These are phyloP conservation scores for Archocentrus centrarchus DNA, from an alignment of 2,113 vertebrate species.

Conservation along the genomic window DNA sequence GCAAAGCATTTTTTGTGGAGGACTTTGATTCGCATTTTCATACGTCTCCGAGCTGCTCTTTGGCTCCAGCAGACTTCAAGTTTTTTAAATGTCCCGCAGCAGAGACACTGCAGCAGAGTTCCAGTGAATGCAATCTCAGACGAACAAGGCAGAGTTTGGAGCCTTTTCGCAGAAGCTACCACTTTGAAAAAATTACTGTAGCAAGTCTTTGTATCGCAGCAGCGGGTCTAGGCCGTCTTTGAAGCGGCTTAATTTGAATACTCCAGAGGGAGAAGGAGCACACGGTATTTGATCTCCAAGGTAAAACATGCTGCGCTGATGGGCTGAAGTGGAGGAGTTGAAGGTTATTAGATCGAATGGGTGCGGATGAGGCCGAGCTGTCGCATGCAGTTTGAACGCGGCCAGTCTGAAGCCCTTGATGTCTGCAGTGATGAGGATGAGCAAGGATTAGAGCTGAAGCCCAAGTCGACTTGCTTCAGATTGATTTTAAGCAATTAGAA, in stretches of 20 bases:
- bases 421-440: slow-evolving; percentile 59
- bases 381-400: slow-evolving; percentile 44
- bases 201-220: slow-evolving; percentile 49
- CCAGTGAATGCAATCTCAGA: not conserved
- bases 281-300: slow-evolving; percentile 69
- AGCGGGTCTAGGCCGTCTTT: slow-evolving; percentile 51
- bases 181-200: slow-evolving; percentile 43
- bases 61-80: not conserved
- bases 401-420: slow-evolving; percentile 61
- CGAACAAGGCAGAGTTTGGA: not conserved
- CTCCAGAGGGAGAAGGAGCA: slow-evolving; percentile 46
- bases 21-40: not conserved
- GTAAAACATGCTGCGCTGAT: slow-evolving; percentile 51
- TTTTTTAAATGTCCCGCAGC: slow-evolving; percentile 11
- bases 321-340: slow-evolving; percentile 56
- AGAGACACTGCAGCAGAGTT: not conserved
- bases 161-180: slow-evolving; percentile 27
- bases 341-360: slow-evolving; percentile 72
- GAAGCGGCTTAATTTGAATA: slow-evolving; percentile 68
- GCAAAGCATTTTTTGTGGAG: not conserved
- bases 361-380: slow-evolving; percentile 54
- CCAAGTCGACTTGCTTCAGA: slow-evolving; percentile 38
- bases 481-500: slow-evolving; percentile 70
- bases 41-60: not conserved
- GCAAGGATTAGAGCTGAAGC: slow-evolving; percentile 66